Base-by-base conservation (phyloP, 2,113 vertebrate genomes). In the Serinus canaria region DNA sequence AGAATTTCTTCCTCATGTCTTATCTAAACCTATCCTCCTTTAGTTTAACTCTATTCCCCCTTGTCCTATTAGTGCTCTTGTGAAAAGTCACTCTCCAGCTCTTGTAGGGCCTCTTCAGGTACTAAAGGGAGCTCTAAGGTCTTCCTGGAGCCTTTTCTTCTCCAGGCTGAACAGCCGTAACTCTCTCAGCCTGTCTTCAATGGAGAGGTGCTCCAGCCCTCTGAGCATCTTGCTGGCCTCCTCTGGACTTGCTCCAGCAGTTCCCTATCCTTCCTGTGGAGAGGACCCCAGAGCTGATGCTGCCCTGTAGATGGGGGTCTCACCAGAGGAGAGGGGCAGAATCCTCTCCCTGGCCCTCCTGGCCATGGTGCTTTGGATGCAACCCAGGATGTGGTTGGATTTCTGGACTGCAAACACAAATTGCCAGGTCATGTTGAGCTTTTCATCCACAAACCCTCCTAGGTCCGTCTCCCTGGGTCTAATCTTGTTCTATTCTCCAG, bases 331-430 rank as follows among this genome's bases (percentile, higher is more conserved):
- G 24, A 68, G n/a, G 17, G 21, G 15, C 55, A 69, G 41, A 62
- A 62, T 62, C 15, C 10, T 16, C 6, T 76, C 14, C n/a, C 20
- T 62, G 1, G 2, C 19, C 43, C 27, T 66, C 2, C 12, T 50
- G 37, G 0, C 55, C 47, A 22, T 0, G 0, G 17, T 55, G 41
- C n/a, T 76, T 31, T 62, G 35, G 70, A 27, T 83, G 63, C 25
- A 62, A 22, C 35, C 21, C 31, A 33, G 35, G 55, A 49, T 22
- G 47, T 0, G 0, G 0, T 5, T 76, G 63, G 12, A 6, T 56
- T 55, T 83, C 11, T 69, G 47, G 41, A 3, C 41, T 56, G 15
- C 11, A 13, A 23, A 27, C 25, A 19, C 18, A 28, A 7, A 28
- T 49, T 43, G 11, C 30, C 7, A 4, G 8, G 17, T 43, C 31